Conservation (phyloP, 2,888 invertebrate genomes). For the Lithophane leautieri region DNA sequence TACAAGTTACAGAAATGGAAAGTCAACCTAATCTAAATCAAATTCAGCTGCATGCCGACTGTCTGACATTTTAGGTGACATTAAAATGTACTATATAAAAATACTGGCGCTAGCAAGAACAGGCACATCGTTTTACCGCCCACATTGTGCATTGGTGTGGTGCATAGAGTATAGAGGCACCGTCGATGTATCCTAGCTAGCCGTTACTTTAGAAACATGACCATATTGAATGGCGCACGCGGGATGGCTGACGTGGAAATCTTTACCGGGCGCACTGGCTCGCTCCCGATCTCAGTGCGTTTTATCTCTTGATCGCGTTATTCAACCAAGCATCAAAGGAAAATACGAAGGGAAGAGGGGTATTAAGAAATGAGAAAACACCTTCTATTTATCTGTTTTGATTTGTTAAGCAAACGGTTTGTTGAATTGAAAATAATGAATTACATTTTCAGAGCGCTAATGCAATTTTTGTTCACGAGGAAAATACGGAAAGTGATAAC, state of each 20-base stretch:
- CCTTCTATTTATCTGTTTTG: conserved; percentile 81
- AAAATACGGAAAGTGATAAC: conserved; percentile 34
- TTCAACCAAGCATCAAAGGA: conserved; percentile 88
- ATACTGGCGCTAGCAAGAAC: conserved; percentile 12
- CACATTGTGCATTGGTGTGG: conserved; percentile 14
- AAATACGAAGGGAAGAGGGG: conserved; percentile 80
- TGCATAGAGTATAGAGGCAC: conserved; percentile 19
- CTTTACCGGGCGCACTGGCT: conserved; percentile 78
- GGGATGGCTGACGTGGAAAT: conserved; percentile 73
- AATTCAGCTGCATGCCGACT: conserved; percentile 23
- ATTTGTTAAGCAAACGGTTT: conserved; percentile 77
- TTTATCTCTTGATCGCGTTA: conserved; percentile 89
- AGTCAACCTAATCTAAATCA: conserved; percentile 10
- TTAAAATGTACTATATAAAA: conserved; percentile 28
- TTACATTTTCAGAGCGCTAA: conserved; percentile 26
- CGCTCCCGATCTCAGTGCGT: conserved; percentile 80
- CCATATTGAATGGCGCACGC: conserved; percentile 77
- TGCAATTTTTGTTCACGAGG: conserved; percentile 23
- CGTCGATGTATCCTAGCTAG: conserved; percentile 25
- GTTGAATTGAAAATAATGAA: conserved; percentile 61
- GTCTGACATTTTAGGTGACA: conserved; percentile 5
- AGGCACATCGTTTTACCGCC: conserved; percentile 22
- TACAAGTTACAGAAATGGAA: conserved; percentile 16
- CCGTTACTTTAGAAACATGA: conserved; percentile 70
- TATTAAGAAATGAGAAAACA: conserved; percentile 82